Evolutionary conservation across 2,113 vertebrate species (phyloP).

Genomic region (Okapia johnstoni): DNA sequence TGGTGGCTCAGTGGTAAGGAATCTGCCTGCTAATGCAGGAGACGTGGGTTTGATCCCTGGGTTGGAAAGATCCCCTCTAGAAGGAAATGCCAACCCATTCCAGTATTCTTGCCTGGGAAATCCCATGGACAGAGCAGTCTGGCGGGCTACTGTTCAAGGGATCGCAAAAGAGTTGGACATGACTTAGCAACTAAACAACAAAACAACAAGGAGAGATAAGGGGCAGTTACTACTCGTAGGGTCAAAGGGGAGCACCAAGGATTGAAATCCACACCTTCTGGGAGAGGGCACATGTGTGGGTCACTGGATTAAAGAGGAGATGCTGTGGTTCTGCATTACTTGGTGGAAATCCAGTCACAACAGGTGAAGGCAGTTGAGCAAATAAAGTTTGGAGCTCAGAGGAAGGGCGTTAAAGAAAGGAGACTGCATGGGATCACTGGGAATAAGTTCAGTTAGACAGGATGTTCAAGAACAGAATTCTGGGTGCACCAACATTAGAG

Average conservation of each 20-base stretch:
- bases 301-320: background rate
- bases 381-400: background rate
- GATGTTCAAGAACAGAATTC: background rate
- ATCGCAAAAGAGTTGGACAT: background rate
- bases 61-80: background rate
- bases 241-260: background rate
- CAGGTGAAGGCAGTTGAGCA: background rate
- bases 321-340: too few species aligned
- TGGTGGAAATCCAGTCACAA: background rate
- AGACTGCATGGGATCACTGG: background rate
- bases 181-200: background rate
- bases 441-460: background rate
- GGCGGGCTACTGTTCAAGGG: background rate
- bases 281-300: rapidly evolving
- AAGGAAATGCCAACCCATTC: background rate
- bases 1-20: background rate
- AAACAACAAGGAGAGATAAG: background rate
- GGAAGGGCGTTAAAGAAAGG: background rate
- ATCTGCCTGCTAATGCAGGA: background rate
- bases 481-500: background rate
- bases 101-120: background rate
- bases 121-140: background rate
- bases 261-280: background rate
- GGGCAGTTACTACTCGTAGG: background rate
- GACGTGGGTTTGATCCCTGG: background rate